Evolutionary conservation across 2,888 invertebrate species (phyloP), one percentile per base, ranked within the genome.

Genomic region (Aplocera efformata): DNA sequence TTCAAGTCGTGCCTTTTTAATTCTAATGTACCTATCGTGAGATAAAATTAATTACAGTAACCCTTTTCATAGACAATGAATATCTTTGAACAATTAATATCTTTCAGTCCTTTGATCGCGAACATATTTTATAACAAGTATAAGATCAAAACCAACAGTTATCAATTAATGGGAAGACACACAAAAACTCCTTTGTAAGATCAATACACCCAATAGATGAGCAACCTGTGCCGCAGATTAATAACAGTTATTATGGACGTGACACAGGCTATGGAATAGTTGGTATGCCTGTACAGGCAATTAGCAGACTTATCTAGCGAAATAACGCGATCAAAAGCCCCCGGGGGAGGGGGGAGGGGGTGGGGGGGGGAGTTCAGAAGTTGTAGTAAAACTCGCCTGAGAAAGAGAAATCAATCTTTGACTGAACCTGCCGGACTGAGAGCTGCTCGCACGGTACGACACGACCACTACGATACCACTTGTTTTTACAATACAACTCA

Each of bases 391-490:
- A 60, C 58, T 65, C 66, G 66, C 60, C 64, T 58, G 65, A 74
- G 74, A 72, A 74, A 77, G 74, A 79, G 81, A 63, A 82, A 84
- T 85, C 84, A 82, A 85, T 84, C 83, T 81, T 78, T 72, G 71
- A 60, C 61, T 53, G 66, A 74, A 79, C 69, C 67, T 72, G 70
- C 62, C 54, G 65, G 67, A 67, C 65, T 43, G 42, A 1, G 21
- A 23, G 17, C 8, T 2, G 2, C 60, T 77, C 63, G 68, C 1
- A 50, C 0, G 10, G 0, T 3, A 53, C 76, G 79, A 76, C 41
- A 59, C 60, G 6, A 11, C 22, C 17, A 26, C 27, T 9, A 6
- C 11, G 6, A 27, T 10, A 9, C 7, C n/a, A 46, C 13, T 17
- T n/a, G n/a, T n/a, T n/a, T n/a, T n/a, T n/a, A n/a, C n/a, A n/a